Evolutionary conservation across 2,113 vertebrate genomes (phyloP).

Genomic region (Xenus cinereus): DNA sequence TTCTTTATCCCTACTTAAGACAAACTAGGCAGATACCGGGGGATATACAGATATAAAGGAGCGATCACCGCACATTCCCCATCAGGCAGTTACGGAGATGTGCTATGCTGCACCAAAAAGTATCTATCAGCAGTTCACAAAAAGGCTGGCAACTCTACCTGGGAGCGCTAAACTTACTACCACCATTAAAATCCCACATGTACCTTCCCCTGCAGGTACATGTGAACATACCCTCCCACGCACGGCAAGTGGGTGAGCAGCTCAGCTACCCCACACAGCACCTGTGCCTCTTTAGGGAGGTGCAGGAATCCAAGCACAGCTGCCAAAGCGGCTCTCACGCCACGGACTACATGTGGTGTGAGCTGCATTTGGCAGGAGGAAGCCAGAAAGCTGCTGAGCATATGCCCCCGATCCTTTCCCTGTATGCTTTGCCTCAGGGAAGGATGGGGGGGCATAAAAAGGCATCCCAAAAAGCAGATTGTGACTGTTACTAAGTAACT

Average conservation of each 20-base stretch:
- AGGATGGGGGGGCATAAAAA: background rate
- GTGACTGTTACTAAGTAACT: background rate
- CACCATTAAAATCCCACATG: rapidly evolving
- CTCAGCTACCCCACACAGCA: background rate
- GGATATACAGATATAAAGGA: background rate
- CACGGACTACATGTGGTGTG: background rate
- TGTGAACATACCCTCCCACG: rapidly evolving
- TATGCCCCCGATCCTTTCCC: too few species aligned
- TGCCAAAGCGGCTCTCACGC: background rate
- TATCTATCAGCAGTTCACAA: background rate
- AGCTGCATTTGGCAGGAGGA: background rate
- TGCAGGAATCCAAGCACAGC: background rate
- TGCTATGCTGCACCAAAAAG: background rate
- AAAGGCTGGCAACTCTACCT: background rate
- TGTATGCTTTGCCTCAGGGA: background rate
- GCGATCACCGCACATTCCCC: background rate
- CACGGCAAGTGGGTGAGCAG: background rate
- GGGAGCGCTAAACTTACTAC: background rate
- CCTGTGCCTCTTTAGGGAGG: background rate
- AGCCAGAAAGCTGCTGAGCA: background rate
- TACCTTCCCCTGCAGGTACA: too few species aligned
- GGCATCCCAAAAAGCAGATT: background rate
- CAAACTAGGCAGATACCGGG: background rate
- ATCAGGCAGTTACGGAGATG: background rate
- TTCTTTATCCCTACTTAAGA: background rate